These are phyloP conservation scores for Amblyjoppa fuscipennis DNA, from an alignment of 2,888 invertebrate genomes.

Conservation along the genomic window DNA sequence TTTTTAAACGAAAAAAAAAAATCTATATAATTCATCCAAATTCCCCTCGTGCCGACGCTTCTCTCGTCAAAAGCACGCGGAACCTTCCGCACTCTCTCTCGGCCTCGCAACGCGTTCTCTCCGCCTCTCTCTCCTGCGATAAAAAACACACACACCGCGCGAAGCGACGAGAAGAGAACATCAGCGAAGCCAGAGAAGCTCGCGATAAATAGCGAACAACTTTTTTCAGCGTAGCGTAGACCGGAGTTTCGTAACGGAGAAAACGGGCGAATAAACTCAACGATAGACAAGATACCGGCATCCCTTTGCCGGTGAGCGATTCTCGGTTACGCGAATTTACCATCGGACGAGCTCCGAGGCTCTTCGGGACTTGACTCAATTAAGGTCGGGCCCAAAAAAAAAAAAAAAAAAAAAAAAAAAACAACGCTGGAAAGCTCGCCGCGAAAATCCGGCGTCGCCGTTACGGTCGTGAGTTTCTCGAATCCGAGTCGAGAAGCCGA, in stretches of 20 bases:
- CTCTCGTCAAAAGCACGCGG: constrained; percentile 4
- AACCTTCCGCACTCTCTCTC: constrained; percentile 59
- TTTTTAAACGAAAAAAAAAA: not conserved
- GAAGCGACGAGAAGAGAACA: constrained; percentile 16
- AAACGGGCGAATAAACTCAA: not conserved
- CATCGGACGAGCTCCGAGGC: too few species aligned
- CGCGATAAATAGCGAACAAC: not conserved
- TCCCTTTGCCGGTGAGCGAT: too few species aligned
- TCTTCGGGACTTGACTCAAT: too few species aligned
- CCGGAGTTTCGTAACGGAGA: constrained; percentile 1
- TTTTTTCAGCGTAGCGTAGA: constrained; percentile 2
- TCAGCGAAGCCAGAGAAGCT: not conserved
- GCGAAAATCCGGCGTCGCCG: not conserved
- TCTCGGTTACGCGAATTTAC: not conserved
- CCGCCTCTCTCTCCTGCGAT: constrained; percentile 81
- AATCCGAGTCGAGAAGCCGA: not conserved
- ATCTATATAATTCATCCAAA: not conserved
- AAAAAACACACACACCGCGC: constrained; percentile 36
- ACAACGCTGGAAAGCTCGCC: not conserved
- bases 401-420: too few species aligned
- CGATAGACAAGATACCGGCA: not conserved
- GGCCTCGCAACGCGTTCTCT: constrained; percentile 76
- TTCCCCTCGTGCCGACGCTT: constrained; percentile 20
- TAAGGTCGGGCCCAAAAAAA: too few species aligned
- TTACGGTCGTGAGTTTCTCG: not conserved